Evolutionary conservation across 2,888 invertebrate species (phyloP).

Genomic region (Sinelater perroti): DNA sequence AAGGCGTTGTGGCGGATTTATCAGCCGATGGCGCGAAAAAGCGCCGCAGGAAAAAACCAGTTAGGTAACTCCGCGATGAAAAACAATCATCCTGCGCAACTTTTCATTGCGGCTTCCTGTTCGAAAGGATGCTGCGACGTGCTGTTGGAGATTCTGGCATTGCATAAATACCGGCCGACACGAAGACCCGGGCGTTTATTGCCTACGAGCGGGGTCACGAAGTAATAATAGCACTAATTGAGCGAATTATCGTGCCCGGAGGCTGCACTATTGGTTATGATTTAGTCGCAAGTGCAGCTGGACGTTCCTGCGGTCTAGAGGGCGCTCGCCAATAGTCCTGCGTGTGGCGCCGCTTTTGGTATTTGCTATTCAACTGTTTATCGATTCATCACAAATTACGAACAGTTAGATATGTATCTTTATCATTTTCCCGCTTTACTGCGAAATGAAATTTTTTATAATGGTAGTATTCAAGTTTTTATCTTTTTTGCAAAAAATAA

Average conservation of each 20-base stretch:
- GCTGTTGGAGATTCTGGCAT: constrained; percentile 5
- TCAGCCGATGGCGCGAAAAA: constrained; percentile 1
- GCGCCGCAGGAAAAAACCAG: constrained; percentile 5
- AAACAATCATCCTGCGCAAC: constrained; percentile 4
- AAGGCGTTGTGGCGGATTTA: no score
- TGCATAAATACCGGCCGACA: not conserved
- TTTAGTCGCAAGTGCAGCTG: not conserved
- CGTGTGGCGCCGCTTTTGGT: no score
- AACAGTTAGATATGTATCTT: no score
- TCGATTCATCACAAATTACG: no score
- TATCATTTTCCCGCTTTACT: no score
- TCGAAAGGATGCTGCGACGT: constrained; percentile 5
- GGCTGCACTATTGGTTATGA: not conserved
- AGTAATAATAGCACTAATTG: constrained; percentile 5
- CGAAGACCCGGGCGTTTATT: not conserved
- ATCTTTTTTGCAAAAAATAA: no score
- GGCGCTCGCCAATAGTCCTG: no score
- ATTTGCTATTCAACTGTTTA: no score
- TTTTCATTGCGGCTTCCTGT: constrained; percentile 12
- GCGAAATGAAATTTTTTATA: no score
- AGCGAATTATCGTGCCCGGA: constrained; percentile 5
- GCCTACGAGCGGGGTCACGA: not conserved
- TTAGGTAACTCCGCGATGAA: constrained; percentile 1
- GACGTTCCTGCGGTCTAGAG: no score
- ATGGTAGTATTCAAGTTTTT: no score